Conservation (phyloP, 2,797 vertebrate genomes). For the Sebastolobus alascanus region DNA sequence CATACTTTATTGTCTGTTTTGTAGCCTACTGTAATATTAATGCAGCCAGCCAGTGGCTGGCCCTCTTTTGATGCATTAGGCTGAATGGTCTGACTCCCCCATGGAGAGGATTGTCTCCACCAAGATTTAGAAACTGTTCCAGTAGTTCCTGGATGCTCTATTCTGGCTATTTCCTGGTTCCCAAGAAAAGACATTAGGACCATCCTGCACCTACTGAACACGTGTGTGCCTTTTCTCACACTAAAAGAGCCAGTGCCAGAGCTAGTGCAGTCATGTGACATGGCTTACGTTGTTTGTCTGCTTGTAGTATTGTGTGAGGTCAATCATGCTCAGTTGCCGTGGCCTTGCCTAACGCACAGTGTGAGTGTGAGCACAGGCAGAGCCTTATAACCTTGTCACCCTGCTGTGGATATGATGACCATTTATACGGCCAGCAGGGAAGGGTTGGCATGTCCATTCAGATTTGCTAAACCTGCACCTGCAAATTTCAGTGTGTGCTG, state of each 20-base stretch:
- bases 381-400: constrained; percentile 9
- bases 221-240: background rate
- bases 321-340: background rate
- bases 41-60: background rate
- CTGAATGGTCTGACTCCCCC: background rate
- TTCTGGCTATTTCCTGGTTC: background rate
- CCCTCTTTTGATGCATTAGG: background rate
- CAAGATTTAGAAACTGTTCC: background rate
- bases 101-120: background rate
- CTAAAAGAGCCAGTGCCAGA: background rate
- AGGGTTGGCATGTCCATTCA: background rate
- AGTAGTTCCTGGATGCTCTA: background rate
- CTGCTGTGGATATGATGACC: background rate
- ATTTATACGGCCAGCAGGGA: background rate
- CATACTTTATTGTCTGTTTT: constrained; percentile 3
- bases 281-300: constrained; percentile 21
- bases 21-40: background rate
- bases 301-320: constrained; percentile 31
- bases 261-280: constrained; percentile 9
- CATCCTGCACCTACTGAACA: constrained; percentile 1
- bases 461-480: background rate
- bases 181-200: background rate
- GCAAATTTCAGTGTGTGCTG: background rate
- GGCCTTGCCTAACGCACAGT: background rate
- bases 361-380: background rate